Evolutionary conservation across 2,888 invertebrate species (phyloP), one percentile per base, ranked within the genome.

Genomic region (Xylota sylvarum): DNA sequence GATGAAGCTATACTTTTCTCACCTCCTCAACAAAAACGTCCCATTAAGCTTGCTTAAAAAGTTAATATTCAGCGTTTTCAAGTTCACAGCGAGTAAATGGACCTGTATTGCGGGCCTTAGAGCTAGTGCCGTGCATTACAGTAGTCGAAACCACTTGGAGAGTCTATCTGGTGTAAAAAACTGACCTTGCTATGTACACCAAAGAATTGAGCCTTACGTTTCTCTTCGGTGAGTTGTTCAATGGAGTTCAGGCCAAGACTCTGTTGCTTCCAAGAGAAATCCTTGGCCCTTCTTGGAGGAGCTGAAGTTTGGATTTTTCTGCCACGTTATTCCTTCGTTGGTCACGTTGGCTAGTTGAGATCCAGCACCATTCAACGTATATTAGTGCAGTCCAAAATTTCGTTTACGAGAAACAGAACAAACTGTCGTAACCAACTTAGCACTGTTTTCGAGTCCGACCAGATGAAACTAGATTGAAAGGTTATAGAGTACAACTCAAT

Each of bases 301-400:
- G 19, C 9, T 19, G 17, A 37, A 58, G 14, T 2, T 17, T 1
- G 58, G 17, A 7, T 14, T n/a, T 37, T 17, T 37, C 4, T 14
- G 35, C 37, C 58, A 58, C 10, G 35, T 58, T 9, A 37, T 58
- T 5, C 17, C 58, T 17, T 58, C 58, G n/a, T n/a, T n/a, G n/a
- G n/a, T n/a, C n/a, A n/a, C n/a, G n/a, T n/a, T n/a, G n/a, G n/a
- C n/a, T n/a, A n/a, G n/a, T n/a, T n/a, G n/a, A n/a, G n/a, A n/a
- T n/a, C n/a, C n/a, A n/a, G n/a, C n/a, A n/a, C n/a, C n/a, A n/a
- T n/a, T n/a, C n/a, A n/a, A n/a, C n/a, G n/a, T n/a, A n/a, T n/a
- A n/a, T n/a, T n/a, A n/a, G n/a, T n/a, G n/a, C n/a, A n/a, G n/a
- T n/a, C n/a, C n/a, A n/a, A n/a, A n/a, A n/a, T n/a, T n/a, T n/a